Evolutionary conservation across 2,888 invertebrate species (phyloP).

Genomic region (Esperia sulphurella): DNA sequence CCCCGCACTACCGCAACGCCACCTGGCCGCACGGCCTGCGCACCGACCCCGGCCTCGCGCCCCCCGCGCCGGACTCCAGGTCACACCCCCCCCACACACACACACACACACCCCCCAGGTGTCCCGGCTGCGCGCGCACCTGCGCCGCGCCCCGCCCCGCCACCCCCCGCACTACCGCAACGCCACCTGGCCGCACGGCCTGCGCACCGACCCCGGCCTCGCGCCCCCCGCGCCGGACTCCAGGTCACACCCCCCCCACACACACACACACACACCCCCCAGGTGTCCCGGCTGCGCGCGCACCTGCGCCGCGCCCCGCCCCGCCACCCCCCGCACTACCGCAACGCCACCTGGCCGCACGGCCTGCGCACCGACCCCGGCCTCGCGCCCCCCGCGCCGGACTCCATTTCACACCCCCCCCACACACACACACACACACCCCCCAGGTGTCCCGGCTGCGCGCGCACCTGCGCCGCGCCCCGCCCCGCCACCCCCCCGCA

Average conservation of each 20-base stretch:
- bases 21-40: constrained; percentile 86
- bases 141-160: constrained; percentile 32
- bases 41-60: constrained; percentile 70
- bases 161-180: constrained; percentile 75
- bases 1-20: constrained; percentile 78
- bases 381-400: constrained; percentile 70
- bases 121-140: constrained; percentile 24
- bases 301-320: constrained; percentile 31
- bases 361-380: constrained; percentile 74
- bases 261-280: too few species aligned
- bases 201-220: constrained; percentile 71
- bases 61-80: constrained; percentile 75
- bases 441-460: constrained; percentile 22
- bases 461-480: constrained; percentile 28
- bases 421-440: not conserved
- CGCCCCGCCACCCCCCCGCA: constrained; percentile 40
- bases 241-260: constrained; percentile 20
- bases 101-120: too few species aligned
- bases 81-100: constrained; percentile 7
- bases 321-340: constrained; percentile 42
- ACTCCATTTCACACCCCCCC: constrained; percentile 59
- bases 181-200: constrained; percentile 87
- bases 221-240: constrained; percentile 77
- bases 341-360: constrained; percentile 90
- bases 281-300: constrained; percentile 24